Evolutionary conservation across 2,113 vertebrate species (phyloP), one percentile per base, ranked within the genome.

Genomic region (Ciconia maguari): DNA sequence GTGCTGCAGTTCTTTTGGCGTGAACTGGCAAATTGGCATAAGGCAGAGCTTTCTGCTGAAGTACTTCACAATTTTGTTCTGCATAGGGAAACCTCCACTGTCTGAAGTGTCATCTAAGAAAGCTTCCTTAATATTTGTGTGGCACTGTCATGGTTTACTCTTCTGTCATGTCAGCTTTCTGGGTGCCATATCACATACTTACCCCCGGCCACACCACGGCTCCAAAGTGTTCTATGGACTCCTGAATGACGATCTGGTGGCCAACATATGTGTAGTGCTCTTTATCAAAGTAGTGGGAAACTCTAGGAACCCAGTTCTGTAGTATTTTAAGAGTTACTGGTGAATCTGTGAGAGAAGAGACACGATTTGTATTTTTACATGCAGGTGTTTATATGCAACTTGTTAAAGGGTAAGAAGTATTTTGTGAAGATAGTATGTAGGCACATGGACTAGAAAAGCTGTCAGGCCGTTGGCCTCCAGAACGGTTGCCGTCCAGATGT

Each of bases 131-230:
- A 13, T 38, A 4, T 46, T 72, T 72, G 32, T 44, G 32, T 34
- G 46, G 25, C n/a, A 6, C 46, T 57, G n/a, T 14, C 71, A 7
- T 48, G 42, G 44, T 61, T 52, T 51, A 9, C 44, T 55, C 30
- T 20, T 70, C 34, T 55, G 34, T 54, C 9, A 2, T 1, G 2
- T 80, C 77, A 68, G 36, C 30, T 86, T 85, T 78, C 46, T 84
- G 77, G 17, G 14, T 89, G 44, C 29, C 1, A 1, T 41, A 4
- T 66, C 18, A 11, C 4, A 2, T 83, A 80, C 98, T 98, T 95
- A 98, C 98, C 96, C 96, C 98, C 0, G 98, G 98, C 98, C 98
- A 98, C 36, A 98, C 98, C 87, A 98, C 96, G 0, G 98, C 97
- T 92, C 98, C 98, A 0, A 96, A 98, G 69, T 94, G 96, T 78